A percentile compares a stretch with the other conserved stretches of the same genome.
Evolutionary conservation across 2,797 vertebrate genomes (phyloP).

Genomic region (Acestrorhynchus altus): DNA sequence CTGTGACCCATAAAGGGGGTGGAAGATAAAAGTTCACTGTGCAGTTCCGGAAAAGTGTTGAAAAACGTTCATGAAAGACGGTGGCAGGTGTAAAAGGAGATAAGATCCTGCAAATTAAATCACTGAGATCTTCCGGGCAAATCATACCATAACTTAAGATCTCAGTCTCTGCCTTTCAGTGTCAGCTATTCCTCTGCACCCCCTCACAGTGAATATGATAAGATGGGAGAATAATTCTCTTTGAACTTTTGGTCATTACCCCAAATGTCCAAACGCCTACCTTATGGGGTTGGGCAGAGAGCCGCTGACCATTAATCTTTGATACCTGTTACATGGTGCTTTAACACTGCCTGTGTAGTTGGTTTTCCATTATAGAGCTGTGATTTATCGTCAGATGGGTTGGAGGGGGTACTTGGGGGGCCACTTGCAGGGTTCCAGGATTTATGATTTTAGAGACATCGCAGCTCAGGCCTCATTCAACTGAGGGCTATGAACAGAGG

Average conservation of each 20-base stretch:
- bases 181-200: not conserved
- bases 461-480: conserved; percentile 27
- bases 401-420: conserved; percentile 34
- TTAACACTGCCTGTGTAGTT: conserved; percentile 57
- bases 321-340: conserved; percentile 57
- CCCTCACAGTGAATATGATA: conserved; percentile 1
- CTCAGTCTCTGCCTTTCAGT: not conserved
- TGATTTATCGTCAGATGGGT: conserved; percentile 55
- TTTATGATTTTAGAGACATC: conserved; percentile 57
- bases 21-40: conserved; percentile 26
- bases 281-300: conserved; percentile 37
- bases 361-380: conserved; percentile 53
- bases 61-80: not conserved
- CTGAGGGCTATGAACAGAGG: not conserved
- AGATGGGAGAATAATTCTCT: conserved; percentile 1
- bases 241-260: conserved; percentile 4
- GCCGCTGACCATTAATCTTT: conserved; percentile 56
- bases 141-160: not conserved
- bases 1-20: conserved; percentile 29
- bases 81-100: conserved; percentile 21
- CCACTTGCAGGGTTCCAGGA: conserved; percentile 39
- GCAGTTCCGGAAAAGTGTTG: conserved; percentile 2
- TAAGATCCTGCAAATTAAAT: not conserved
- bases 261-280: not conserved
- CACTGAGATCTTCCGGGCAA: not conserved